Percentiles rank a stretch among this genome's conserved stretches.
These are phyloP conservation scores for Girardia tigrina DNA, from an alignment of 2,888 invertebrate genomes.

Conservation along the genomic window DNA sequence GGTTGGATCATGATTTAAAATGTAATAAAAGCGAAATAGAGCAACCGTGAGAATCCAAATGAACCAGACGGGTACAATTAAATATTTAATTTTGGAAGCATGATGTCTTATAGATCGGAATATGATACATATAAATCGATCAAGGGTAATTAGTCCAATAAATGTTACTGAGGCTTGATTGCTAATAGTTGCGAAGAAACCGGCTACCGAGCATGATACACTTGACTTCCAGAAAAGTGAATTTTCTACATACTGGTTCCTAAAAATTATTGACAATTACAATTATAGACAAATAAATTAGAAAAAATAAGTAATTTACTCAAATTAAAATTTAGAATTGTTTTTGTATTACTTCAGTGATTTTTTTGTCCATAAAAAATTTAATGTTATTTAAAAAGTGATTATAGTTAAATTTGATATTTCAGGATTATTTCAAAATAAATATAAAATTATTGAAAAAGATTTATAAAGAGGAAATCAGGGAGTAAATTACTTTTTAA, in stretches of 20 bases:
- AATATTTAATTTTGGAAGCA: not conserved
- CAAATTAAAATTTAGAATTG: too few species aligned
- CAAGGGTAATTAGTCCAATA: slow-evolving; percentile 50
- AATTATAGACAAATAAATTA: too few species aligned
- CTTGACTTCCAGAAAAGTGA: slow-evolving; percentile 54
- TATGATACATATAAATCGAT: slow-evolving; percentile 49
- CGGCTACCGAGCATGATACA: slow-evolving; percentile 55
- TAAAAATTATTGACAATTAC: not conserved
- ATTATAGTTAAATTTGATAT: too few species aligned
- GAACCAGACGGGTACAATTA: not conserved
- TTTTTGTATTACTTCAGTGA: too few species aligned
- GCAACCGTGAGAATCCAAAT: not conserved
- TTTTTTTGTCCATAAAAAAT: too few species aligned
- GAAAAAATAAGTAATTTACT: too few species aligned
- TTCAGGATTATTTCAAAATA: too few species aligned
- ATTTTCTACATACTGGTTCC: not conserved
- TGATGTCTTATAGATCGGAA: slow-evolving; percentile 44
- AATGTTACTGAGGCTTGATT: slow-evolving; percentile 51
- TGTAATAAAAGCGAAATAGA: not conserved
- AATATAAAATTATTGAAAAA: too few species aligned
- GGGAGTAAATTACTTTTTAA: too few species aligned
- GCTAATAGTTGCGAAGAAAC: slow-evolving; percentile 48
- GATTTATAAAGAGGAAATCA: too few species aligned
- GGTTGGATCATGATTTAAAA: not conserved
- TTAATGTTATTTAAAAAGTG: too few species aligned